Evolutionary conservation across 2,797 vertebrate species (phyloP).

Genomic region (Halcyon badia): DNA sequence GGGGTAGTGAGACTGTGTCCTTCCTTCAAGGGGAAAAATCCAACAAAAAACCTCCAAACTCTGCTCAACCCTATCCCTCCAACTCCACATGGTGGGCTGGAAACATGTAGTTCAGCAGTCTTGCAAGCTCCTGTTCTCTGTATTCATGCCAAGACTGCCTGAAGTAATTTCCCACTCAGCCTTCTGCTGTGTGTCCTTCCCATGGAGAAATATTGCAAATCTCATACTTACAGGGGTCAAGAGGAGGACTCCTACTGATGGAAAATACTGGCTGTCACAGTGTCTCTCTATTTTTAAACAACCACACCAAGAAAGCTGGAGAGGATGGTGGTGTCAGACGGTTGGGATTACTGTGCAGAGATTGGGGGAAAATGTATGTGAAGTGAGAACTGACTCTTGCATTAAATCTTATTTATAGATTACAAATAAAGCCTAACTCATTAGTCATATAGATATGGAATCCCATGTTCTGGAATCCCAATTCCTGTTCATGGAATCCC

Average conservation of each 20-base stretch:
- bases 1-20: background rate
- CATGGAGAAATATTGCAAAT: background rate
- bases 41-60: background rate
- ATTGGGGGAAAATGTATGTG: fast-evolving
- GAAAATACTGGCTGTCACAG: background rate
- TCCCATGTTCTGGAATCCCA: background rate
- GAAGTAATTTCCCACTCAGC: background rate
- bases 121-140: background rate
- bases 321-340: background rate
- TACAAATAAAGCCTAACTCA: background rate
- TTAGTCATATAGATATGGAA: background rate
- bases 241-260: background rate
- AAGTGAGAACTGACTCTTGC: background rate
- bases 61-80: background rate
- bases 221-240: background rate
- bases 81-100: background rate
- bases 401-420: background rate
- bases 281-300: background rate
- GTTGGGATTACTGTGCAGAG: background rate
- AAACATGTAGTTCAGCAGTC: background rate
- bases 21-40: background rate
- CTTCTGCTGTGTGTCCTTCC: background rate
- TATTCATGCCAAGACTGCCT: fast-evolving
- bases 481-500: too few species aligned
- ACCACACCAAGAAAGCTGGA: background rate